Evolutionary conservation across 2,113 vertebrate species (phyloP).

Genomic region (Sciurus niger): DNA sequence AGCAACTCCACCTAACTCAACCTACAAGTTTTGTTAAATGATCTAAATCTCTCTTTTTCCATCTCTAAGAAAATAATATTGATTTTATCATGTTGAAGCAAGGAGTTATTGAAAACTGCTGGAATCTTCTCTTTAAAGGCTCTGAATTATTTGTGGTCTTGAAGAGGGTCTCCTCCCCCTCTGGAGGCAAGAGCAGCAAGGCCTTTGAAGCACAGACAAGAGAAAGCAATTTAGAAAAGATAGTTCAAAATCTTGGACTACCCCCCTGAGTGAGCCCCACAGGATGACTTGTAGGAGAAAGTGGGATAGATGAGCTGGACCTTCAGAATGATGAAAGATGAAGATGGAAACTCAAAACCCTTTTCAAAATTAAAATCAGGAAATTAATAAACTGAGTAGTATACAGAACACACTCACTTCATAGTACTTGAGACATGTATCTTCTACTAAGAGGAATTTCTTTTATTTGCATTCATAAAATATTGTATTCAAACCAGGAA

Average conservation of each 20-base stretch:
- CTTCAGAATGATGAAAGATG: not conserved
- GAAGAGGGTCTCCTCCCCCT: not conserved
- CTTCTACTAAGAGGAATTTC: not conserved
- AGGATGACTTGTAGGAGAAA: not conserved
- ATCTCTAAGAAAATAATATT: not conserved
- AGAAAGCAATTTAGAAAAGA: not conserved
- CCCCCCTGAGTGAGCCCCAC: accelerated
- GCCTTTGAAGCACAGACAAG: not conserved
- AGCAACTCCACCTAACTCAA: not conserved
- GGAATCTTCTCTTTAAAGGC: not conserved
- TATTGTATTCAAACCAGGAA: not conserved
- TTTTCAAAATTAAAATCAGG: not conserved
- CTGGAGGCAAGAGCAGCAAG: not conserved
- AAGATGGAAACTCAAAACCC: not conserved
- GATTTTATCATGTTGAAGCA: not conserved
- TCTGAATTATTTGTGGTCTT: not conserved
- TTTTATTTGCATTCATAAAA: conserved; percentile 1
- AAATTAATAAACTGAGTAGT: not conserved
- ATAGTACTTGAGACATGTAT: not conserved
- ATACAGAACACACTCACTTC: not conserved
- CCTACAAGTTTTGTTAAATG: not conserved
- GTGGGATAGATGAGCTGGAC: not conserved
- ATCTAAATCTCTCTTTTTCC: not conserved
- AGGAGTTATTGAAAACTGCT: not conserved
- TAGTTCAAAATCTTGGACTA: not conserved